phyloP scores from a whole-genome alignment of 2,113 vertebrate genomes.

The Lagopus muta region DNA sequence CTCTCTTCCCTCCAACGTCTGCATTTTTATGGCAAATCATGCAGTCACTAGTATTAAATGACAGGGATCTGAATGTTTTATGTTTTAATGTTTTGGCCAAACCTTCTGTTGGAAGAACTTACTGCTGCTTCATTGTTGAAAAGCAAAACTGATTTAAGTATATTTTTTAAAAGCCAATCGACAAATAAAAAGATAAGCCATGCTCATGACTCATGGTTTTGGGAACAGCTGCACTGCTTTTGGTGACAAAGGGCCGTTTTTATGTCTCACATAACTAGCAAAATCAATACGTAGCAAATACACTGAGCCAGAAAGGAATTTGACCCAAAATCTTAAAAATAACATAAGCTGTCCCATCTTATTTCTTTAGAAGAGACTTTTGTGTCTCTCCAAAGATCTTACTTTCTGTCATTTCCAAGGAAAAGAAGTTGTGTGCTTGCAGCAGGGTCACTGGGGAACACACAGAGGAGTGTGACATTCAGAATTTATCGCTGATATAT shows the following conservation, averaged over 20 bases:
- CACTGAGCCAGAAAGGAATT: background rate
- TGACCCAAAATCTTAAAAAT: background rate
- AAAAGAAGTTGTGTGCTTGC: background rate
- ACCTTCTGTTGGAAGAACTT: background rate
- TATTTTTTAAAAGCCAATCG: constrained; percentile 61
- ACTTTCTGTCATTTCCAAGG: background rate
- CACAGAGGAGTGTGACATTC: background rate
- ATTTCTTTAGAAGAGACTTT: background rate
- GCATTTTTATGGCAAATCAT: background rate
- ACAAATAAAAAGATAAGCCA: constrained; percentile 60
- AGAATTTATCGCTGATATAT: background rate
- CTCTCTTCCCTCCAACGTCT: background rate
- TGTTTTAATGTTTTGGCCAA: background rate
- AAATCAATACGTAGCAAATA: constrained; percentile 14
- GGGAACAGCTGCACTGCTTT: constrained; percentile 58
- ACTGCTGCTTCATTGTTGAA: background rate
- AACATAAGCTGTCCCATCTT: background rate
- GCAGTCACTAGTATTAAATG: background rate
- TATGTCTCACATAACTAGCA: constrained; percentile 26
- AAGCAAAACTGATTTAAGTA: constrained; percentile 26
- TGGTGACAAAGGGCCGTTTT: constrained; percentile 42
- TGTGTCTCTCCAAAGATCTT: background rate
- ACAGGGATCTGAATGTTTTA: background rate
- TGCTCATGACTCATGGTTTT: constrained; percentile 28
- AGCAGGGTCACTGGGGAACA: background rate